Base-by-base conservation (phyloP, 2,888 invertebrate genomes). In the Aproaerema taeniolella region DNA sequence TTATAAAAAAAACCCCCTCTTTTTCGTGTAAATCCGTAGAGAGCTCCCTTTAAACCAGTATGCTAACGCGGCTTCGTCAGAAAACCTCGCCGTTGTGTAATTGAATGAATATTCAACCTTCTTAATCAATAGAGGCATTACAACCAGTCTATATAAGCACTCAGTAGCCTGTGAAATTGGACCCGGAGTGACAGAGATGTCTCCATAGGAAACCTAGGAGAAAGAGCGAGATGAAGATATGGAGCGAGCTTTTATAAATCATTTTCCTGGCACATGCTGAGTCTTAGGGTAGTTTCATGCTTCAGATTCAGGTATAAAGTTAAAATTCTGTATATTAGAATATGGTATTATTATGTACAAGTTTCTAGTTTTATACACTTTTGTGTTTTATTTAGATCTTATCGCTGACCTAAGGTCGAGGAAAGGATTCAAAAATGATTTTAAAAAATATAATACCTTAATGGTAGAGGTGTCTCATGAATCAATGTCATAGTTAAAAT, bases 81-180 rank as follows among this genome's bases (percentile, higher is more conserved):
- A 64, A 64, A 79, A 67, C 73, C 70, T 56, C 67, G 63, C 55
- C 58, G 62, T 66, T 71, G 74, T 75, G 72, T 82, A 83, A 85
- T 83, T 83, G 82, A 78, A 82, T 85, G 83, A 82, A 83, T 83
- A 85, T 83, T 83, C 83, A 82, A 71, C 68, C 71, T 69, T 79
- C 82, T 82, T 85, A 83, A 85, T 85, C 83, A 85, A 85, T 85
- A 78, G 74, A 64, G 66, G 77, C 67, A 81, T 82, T 83, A 82
- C 77, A 60, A 53, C 61, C 62, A 67, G 71, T 67, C 73, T 74
- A 69, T 67, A 65, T 74, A 73, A 67, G 73, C 70, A 73, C 56
- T 63, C 79, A 82, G 61, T 78, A 70, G 80, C 69, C 80, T 82
- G 82, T 83, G 81, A 83, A 85, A 85, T 85, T 85, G 79, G 79